Conservation (phyloP, 2,797 vertebrate genomes). For the Catamblyrhynchus diadema region DNA sequence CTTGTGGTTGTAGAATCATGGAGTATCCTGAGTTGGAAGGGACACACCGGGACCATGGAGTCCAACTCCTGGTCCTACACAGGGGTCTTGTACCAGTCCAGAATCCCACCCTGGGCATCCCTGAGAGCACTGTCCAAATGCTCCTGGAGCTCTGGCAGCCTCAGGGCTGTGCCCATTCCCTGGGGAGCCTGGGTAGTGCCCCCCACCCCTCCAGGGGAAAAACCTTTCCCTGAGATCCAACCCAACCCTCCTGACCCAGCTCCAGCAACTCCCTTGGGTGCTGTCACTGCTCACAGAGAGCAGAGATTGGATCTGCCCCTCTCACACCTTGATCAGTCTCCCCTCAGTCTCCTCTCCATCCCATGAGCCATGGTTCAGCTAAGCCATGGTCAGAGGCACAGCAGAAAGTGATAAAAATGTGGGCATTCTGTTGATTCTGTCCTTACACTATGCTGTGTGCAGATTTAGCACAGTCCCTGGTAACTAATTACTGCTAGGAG, state of each 20-base stretch:
- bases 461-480: neutral
- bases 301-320: neutral
- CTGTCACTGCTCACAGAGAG: neutral
- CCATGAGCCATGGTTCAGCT: neutral
- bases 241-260: neutral
- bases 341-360: neutral
- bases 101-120: neutral
- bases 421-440: neutral
- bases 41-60: neutral
- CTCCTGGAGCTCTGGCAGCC: neutral
- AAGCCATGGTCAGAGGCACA: neutral
- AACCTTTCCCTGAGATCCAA: neutral
- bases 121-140: accelerated
- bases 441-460: neutral
- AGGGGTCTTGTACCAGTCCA: neutral
- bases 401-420: neutral
- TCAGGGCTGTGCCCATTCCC: accelerated
- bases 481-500: neutral
- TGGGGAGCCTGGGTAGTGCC: neutral
- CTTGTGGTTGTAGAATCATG: neutral
- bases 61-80: neutral
- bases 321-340: neutral
- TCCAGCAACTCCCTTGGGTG: accelerated
- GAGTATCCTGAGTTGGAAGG: neutral
- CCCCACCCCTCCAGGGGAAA: neutral